These are phyloP conservation scores for Dreissena polymorpha DNA, from an alignment of 1,140 invertebrate species.

Conservation along the genomic window DNA sequence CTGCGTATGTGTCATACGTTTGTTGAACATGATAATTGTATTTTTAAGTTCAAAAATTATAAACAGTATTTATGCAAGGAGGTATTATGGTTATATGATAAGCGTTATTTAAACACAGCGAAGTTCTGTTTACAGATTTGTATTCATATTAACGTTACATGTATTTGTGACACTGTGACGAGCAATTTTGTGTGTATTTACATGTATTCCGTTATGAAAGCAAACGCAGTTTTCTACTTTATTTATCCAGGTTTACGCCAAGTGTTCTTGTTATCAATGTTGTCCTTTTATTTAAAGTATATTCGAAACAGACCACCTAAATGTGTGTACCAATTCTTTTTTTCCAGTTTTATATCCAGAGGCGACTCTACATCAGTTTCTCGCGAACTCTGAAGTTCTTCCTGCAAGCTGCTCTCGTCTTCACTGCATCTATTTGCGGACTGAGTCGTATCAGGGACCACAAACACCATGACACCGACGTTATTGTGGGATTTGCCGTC, in stretches of 20 bases:
- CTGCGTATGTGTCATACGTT: constrained; percentile 73
- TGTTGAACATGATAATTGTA: not conserved
- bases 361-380: constrained; percentile 50
- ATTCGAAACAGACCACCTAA: too few species aligned
- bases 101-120: too few species aligned
- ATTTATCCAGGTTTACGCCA: too few species aligned
- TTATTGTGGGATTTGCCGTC: constrained; percentile 84
- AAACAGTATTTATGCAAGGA: not conserved
- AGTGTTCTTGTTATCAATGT: too few species aligned
- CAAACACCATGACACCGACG: constrained; percentile 96
- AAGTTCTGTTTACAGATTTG: not conserved
- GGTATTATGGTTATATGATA: not conserved
- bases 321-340: not conserved
- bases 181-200: not conserved
- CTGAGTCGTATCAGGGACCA: constrained; percentile 93
- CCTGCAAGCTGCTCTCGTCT: constrained; percentile 82
- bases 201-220: too few species aligned
- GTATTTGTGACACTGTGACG: not conserved
- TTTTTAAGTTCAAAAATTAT: not conserved
- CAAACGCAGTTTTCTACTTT: too few species aligned
- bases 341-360: constrained; percentile 65
- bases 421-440: constrained; percentile 81
- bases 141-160: not conserved
- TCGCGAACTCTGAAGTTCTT: constrained; percentile 84
- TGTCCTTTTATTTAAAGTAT: too few species aligned